A percentile compares a stretch with the other conserved stretches of the same genome.
Conservation (phyloP, 2,797 vertebrate species). For the Sebastes vulpes region DNA sequence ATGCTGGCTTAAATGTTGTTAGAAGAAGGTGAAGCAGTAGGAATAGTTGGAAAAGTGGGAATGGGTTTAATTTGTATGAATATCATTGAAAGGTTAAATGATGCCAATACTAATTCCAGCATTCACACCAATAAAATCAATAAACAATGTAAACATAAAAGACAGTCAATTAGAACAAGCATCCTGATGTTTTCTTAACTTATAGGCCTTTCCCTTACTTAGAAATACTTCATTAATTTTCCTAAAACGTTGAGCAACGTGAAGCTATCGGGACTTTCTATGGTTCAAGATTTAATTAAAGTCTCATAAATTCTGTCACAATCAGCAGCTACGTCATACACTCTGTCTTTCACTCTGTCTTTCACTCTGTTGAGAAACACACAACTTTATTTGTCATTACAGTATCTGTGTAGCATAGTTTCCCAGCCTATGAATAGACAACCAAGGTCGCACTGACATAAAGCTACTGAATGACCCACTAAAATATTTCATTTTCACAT, state of each 20-base stretch:
- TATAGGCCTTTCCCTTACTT: background rate
- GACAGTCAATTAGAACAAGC: background rate
- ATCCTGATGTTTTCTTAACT: background rate
- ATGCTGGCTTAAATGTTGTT: no score
- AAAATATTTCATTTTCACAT: background rate
- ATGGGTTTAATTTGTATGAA: no score
- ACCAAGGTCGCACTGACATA: slow-evolving; percentile 2
- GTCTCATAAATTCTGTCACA: background rate
- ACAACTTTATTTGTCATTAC: background rate
- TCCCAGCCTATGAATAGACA: slow-evolving; percentile 10
- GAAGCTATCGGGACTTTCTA: background rate
- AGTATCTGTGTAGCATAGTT: background rate
- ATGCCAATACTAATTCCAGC: no score
- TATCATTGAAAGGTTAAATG: no score
- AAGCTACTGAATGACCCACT: background rate
- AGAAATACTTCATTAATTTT: background rate
- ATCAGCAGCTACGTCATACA: background rate
- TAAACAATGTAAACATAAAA: background rate
- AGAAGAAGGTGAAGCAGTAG: no score
- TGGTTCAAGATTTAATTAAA: background rate
- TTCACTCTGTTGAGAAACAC: background rate
- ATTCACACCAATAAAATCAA: background rate
- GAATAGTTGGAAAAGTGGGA: no score
- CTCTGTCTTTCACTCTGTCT: background rate
- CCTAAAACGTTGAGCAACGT: background rate